Evolutionary conservation across 2,888 invertebrate species (phyloP), one percentile per base, ranked within the genome.

Genomic region (Autographa pulchrina): DNA sequence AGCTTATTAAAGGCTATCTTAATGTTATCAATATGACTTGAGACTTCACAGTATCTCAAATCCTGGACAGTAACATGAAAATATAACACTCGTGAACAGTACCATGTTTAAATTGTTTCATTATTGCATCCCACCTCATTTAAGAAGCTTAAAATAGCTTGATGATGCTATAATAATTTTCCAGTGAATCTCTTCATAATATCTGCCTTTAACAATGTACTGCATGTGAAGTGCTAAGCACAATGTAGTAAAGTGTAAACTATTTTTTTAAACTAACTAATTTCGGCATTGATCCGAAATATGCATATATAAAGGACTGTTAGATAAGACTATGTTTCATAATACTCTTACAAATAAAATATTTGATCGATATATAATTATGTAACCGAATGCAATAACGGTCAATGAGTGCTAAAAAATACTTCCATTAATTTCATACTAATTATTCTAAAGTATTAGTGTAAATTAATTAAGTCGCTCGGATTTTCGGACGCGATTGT

Each of bases 401-500:
- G 62, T 78, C 65, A 71, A 82, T 72, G 82, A 76, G 82, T 82
- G 82, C 82, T 82, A 82, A 80, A 68, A 66, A 65, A 82, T 78
- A 76, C 83, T 82, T 82, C 82, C 82, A 82, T 72, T 80, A 72
- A 74, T 83, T 82, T 83, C 81, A 70, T 80, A 83, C 69, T 63
- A 25, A 25, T 25, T 82, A 82, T 66, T 74, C 72, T 81, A 75
- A 78, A 83, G 71, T 70, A 58, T 68, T 79, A 72, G 75, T 73
- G 63, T 83, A 75, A 68, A 69, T 71, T 73, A 68, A 64, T 32
- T 70, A 68, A 73, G 65, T 69, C 58, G 65, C 16, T 75, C 62
- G 62, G 38, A 41, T 52, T 54, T 52, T 65, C 64, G 62, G 43
- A 68, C 20, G 62, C 31, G 62, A 63, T 60, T 56, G 60, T 77